phyloP scores from a whole-genome alignment of 2,888 invertebrate species.

The Scelioninae gen. 2 region DNA sequence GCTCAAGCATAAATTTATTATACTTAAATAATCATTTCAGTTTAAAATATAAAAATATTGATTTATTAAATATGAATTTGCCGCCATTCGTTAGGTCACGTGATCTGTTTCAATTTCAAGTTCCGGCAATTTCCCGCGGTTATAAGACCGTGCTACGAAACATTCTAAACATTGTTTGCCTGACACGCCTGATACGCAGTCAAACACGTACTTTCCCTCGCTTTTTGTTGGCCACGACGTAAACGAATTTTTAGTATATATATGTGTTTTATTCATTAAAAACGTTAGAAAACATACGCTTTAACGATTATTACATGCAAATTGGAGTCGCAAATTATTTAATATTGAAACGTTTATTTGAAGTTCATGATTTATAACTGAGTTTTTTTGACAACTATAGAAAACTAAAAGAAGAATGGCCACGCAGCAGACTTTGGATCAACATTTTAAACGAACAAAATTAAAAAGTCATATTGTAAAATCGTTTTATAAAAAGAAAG shows the following conservation, averaged over 20 bases:
- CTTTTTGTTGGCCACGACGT: constrained; percentile 8
- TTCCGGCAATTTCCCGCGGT: constrained; percentile 40
- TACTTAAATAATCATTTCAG: too few species aligned
- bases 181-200: too few species aligned
- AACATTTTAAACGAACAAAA: constrained; percentile 35
- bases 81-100: background rate
- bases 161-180: constrained; percentile 1
- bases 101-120: constrained; percentile 11
- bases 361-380: background rate
- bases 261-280: background rate
- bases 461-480: background rate
- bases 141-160: constrained; percentile 44
- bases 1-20: too few species aligned
- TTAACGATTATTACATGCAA: background rate
- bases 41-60: background rate
- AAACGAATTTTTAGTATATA: background rate
- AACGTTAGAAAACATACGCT: background rate
- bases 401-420: constrained; percentile 27
- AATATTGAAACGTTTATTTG: too few species aligned
- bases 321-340: background rate
- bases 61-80: background rate
- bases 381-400: too few species aligned
- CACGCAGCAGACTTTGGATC: constrained; percentile 29
- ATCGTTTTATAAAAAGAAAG: constrained; percentile 49
- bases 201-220: constrained; percentile 37